Base-by-base conservation (phyloP, 2,113 vertebrate genomes). In the Spea multiplicata region DNA sequence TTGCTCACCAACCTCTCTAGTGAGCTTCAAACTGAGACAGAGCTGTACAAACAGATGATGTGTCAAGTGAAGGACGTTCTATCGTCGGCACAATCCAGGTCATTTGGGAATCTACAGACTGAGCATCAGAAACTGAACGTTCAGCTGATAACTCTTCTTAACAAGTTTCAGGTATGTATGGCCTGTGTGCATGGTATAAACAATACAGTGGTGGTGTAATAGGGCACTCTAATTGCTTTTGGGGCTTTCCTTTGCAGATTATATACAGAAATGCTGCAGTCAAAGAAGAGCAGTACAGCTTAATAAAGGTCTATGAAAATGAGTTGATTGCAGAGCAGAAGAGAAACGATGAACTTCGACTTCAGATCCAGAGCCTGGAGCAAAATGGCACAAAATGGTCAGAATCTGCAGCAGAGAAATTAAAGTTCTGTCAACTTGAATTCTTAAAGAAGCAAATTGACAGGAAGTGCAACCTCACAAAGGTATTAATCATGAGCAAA, bases 81-180 rank as follows among this genome's bases (percentile, higher is more conserved):
- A 6, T 57, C 86, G 3, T 9, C 30, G 0, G 81, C 82, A 44
- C 49, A 84, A 13, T 81, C 62, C 8, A 88, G 82, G 79, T 53
- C 84, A 48, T 70, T 92, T 59, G 83, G 86, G 67, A 87, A 57
- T 8, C 79, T 91, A 67, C 85, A 91, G 44, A 73, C 75, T 44
- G 59, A 78, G 75, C 88, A 89, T 0, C 83, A 85, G 8, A 86
- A 80, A 12, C 74, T 86, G 53, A 90, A 85, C 9, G 4, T 77
- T 71, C 81, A 79, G 73, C 85, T 92, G 65, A 86, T 88, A 13
- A 87, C 83, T 17, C 78, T 91, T 70, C 0, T 92, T 53, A 86
- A 87, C 65, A 91, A 89, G 82, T 59, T 91, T 57, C 87, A 92
- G 92, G 91, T 93, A 91, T 9, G 0, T 6, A 59, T 59, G 4